phyloP scores from a whole-genome alignment of 2,888 invertebrate genomes.

The Lingula anatina region DNA sequence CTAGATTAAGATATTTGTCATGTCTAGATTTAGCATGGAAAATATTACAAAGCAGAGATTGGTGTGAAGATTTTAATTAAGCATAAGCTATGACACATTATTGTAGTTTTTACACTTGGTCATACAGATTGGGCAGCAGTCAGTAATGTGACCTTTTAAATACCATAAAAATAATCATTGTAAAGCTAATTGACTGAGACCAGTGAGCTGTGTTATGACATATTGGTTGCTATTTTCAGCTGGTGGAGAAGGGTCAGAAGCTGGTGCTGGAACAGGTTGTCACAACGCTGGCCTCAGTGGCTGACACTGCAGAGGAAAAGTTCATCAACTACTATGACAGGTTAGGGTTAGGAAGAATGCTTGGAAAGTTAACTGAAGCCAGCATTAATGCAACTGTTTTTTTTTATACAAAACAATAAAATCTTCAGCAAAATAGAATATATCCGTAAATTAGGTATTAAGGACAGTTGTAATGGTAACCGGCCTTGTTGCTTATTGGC shows the following conservation, averaged over 20 bases:
- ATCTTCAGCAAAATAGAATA: not conserved
- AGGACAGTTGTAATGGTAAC: not conserved
- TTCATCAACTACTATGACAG: slow-evolving; percentile 92
- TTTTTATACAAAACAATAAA: not conserved
- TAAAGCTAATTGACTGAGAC: too few species aligned
- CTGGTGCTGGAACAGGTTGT: slow-evolving; percentile 95
- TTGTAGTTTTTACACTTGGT: too few species aligned
- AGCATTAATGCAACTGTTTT: not conserved
- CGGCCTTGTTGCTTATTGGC: not conserved
- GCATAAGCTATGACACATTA: too few species aligned
- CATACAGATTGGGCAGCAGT: too few species aligned
- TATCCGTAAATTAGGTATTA: not conserved
- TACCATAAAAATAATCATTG: too few species aligned
- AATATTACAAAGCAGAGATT: too few species aligned
- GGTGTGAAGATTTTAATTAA: too few species aligned
- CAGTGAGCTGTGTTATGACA: too few species aligned
- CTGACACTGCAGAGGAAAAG: slow-evolving; percentile 95
- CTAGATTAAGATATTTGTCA: too few species aligned
- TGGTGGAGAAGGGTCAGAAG: slow-evolving; percentile 90
- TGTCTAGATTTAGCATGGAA: too few species aligned
- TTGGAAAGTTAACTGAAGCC: not conserved
- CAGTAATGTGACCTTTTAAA: too few species aligned
- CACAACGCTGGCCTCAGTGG: slow-evolving; percentile 97
- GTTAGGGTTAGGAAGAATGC: slow-evolving; percentile 23
- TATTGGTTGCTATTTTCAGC: too few species aligned